Conservation (phyloP, 2,797 vertebrate species). For the Thamnophis elegans region DNA sequence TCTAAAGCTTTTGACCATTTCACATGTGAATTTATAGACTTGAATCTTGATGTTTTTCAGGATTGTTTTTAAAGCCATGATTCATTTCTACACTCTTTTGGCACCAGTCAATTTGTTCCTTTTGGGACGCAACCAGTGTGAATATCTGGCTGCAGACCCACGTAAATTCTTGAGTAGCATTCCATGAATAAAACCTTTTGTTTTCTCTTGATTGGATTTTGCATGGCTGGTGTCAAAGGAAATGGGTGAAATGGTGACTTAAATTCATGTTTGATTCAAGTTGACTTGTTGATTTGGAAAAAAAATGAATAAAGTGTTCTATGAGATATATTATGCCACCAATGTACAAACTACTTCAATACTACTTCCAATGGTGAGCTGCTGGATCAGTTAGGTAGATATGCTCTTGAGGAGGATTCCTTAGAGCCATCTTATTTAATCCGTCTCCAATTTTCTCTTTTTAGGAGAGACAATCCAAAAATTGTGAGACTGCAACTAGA, state of each 20-base stretch:
- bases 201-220: neutral
- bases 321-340: neutral
- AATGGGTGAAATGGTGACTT: neutral
- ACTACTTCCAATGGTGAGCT: neutral
- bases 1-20: accelerated
- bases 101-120: neutral
- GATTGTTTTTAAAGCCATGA: accelerated
- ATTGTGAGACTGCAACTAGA: neutral
- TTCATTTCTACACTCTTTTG: neutral
- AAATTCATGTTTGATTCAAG: neutral
- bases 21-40: accelerated
- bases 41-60: accelerated
- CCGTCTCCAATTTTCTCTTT: neutral
- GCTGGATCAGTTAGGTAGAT: neutral
- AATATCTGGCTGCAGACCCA: neutral
- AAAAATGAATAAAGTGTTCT: neutral
- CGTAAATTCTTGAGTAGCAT: neutral
- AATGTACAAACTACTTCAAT: neutral
- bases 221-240: neutral
- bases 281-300: neutral
- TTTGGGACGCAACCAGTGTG: neutral
- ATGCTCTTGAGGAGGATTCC: neutral
- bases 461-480: neutral
- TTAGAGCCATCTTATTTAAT: neutral
- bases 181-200: neutral